Percentiles rank a stretch among this genome's conserved stretches.
Evolutionary conservation across 2,888 invertebrate genomes (phyloP).

Genomic region (Geophilus truncorum): DNA sequence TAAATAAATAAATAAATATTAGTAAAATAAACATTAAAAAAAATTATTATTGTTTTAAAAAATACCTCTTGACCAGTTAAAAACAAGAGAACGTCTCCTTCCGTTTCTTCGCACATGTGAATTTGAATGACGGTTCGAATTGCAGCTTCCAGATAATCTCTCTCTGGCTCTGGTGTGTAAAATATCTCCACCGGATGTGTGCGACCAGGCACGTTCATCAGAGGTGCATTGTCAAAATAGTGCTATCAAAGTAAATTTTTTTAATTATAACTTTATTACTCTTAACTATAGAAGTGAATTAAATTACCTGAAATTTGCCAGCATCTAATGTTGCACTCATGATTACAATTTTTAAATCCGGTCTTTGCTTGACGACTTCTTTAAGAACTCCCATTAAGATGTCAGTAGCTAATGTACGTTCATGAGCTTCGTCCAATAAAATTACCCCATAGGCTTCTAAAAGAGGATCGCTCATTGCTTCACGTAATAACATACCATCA

Average conservation of each 20-base stretch:
- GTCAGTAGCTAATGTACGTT: slow-evolving; percentile 95
- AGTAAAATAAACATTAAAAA: too few relatives aligned
- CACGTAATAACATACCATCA: slow-evolving; percentile 98
- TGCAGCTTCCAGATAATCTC: slow-evolving; percentile 96
- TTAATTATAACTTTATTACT: not conserved
- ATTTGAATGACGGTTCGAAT: slow-evolving; percentile 96
- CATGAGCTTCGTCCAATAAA: slow-evolving; percentile 96
- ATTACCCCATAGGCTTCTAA: slow-evolving; percentile 93
- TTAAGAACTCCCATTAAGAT: slow-evolving; percentile 98
- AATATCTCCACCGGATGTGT: slow-evolving; percentile 97
- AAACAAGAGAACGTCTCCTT: slow-evolving; percentile 88
- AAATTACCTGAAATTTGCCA: slow-evolving; percentile 79
- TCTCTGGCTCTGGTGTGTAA: slow-evolving; percentile 97
- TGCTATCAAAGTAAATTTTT: slow-evolving; percentile 55
- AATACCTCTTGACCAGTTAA: slow-evolving; percentile 64
- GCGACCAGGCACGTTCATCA: slow-evolving; percentile 97
- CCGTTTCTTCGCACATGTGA: slow-evolving; percentile 89
- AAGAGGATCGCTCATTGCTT: slow-evolving; percentile 99
- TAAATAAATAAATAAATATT: too few relatives aligned
- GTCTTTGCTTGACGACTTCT: slow-evolving; percentile 88
- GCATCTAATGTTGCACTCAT: slow-evolving; percentile 99
- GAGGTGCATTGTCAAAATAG: slow-evolving; percentile 96
- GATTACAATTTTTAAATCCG: slow-evolving; percentile 91
- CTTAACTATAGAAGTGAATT: not conserved
- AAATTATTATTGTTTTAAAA: too few relatives aligned